A percentile compares a stretch with the other conserved stretches of the same genome.
Conservation (phyloP, 2,888 invertebrate genomes). For the Polydrusus pterygomalis region DNA sequence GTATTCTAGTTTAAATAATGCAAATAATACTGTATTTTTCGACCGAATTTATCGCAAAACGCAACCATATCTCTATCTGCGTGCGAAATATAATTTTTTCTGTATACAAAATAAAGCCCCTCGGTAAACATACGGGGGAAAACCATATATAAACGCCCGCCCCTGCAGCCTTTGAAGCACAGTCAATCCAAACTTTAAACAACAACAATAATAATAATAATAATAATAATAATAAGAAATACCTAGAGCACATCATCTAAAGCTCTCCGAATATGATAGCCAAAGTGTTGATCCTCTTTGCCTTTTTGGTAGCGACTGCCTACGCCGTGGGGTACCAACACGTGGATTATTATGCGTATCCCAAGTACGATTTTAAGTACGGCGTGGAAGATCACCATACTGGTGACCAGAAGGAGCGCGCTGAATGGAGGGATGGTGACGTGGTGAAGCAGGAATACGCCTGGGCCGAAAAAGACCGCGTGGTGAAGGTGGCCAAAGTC, state of each 20-base stretch:
- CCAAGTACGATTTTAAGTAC: constrained; percentile 53
- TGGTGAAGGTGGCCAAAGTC: constrained; percentile 44
- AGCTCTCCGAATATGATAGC: constrained; percentile 27
- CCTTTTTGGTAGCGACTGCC: constrained; percentile 24
- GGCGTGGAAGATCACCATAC: constrained; percentile 52
- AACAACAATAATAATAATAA: constrained; percentile 3
- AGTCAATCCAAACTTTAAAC: constrained; percentile 23
- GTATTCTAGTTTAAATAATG: constrained; percentile 17
- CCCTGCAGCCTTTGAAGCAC: constrained; percentile 27
- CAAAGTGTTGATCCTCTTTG: constrained; percentile 29
- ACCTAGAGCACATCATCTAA: not conserved
- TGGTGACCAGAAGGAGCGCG: constrained; percentile 45
- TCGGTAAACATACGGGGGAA: constrained; percentile 19
- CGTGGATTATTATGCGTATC: constrained; percentile 46
- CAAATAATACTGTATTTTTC: constrained; percentile 33
- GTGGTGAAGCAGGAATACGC: constrained; percentile 50
- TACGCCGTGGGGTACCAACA: constrained; percentile 23
- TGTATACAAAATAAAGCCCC: constrained; percentile 23
- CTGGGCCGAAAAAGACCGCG: constrained; percentile 51
- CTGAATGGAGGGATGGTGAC: constrained; percentile 46
- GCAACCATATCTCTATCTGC: not conserved
- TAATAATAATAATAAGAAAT: too few relatives aligned
- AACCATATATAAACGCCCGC: constrained; percentile 28
- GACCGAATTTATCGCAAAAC: constrained; percentile 31
- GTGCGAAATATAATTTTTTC: constrained; percentile 2